Percentiles rank a stretch among this genome's conserved stretches.
phyloP scores from a whole-genome alignment of 1,140 invertebrate genomes.

The Drosophila quadrilineata region DNA sequence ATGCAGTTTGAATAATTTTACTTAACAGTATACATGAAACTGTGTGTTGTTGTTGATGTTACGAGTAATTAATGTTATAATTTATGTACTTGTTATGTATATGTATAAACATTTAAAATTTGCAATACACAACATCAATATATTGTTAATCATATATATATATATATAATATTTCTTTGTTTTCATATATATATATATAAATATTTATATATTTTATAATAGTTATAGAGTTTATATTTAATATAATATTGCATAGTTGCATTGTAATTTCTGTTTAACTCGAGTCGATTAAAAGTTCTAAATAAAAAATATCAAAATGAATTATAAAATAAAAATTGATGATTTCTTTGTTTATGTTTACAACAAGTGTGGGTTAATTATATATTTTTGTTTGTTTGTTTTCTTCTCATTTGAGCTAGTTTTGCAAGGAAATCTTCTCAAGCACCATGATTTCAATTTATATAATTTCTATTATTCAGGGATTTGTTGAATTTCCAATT shows the following conservation, averaged over 20 bases:
- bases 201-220: constrained; percentile 63
- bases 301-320: background rate
- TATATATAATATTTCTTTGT: constrained; percentile 51
- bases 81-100: constrained; percentile 46
- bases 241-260: constrained; percentile 52
- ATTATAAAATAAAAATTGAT: background rate
- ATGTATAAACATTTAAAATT: constrained; percentile 77
- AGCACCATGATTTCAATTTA: constrained; percentile 58
- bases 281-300: background rate
- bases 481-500: no score
- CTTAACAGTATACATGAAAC: constrained; percentile 73
- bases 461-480: constrained; percentile 12
- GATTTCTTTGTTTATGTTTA: no score
- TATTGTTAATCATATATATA: constrained; percentile 72
- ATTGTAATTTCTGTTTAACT: constrained; percentile 12
- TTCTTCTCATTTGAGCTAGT: constrained; percentile 21
- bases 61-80: constrained; percentile 47
- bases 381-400: constrained; percentile 7
- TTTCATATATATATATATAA: constrained; percentile 19
- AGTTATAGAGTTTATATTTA: constrained; percentile 24
- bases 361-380: background rate
- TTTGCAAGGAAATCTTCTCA: constrained; percentile 49
- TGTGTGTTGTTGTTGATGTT: constrained; percentile 44
- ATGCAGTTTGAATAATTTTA: constrained; percentile 67
- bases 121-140: constrained; percentile 78